Evolutionary conservation across 2,797 vertebrate species (phyloP), one percentile per base, ranked within the genome.

Genomic region (Cyprinodon diabolis): DNA sequence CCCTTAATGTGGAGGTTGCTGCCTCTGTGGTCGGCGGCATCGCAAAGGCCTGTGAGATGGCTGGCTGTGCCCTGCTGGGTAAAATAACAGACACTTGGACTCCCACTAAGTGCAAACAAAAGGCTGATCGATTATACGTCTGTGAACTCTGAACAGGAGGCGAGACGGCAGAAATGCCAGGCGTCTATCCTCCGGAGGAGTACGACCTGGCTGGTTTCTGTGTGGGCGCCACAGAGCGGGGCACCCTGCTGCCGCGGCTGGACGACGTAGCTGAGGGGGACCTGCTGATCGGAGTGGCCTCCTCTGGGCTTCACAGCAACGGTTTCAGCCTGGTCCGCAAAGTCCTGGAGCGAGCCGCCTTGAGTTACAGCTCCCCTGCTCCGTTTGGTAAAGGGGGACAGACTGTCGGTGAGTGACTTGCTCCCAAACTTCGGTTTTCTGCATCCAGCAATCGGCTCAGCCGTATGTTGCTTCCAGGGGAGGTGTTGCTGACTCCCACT

Each of bases 121-220:
- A 8, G 2, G 7, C 2, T 19, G 9, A 37, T 62, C 3, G 9
- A 37, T 62, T 15, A 12, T 3, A 17, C 0, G 11, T 63, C 1
- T 63, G 35, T 17, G 6, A 43, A 21, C 19, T 3, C 1, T 5
- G 0, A 4, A 14, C 78, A 99, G 98, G 97, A 15, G 98, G 98
- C 0, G 97, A 99, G 82, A 99, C 97, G 0, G 97, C 98, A 8
- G 98, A 99, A 81, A 99, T 99, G 98, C 98, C 97, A 0, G 97
- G 96, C 2, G 94, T 98, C 86, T 99, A 99, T 52, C 85, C 91
- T 2, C 77, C 93, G 0, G 97, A 97, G 0, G 97, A 97, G 80
- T 99, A 99, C 2, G 98, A 99, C 89, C 92, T 99, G 65, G 98
- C 96, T 0, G 98, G 98, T 4, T 99, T 99, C 88, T 97, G 96